A percentile compares a stretch with the other conserved stretches of the same genome.
Evolutionary conservation across 2,888 invertebrate species (phyloP).

Genomic region (Eurois occulta): DNA sequence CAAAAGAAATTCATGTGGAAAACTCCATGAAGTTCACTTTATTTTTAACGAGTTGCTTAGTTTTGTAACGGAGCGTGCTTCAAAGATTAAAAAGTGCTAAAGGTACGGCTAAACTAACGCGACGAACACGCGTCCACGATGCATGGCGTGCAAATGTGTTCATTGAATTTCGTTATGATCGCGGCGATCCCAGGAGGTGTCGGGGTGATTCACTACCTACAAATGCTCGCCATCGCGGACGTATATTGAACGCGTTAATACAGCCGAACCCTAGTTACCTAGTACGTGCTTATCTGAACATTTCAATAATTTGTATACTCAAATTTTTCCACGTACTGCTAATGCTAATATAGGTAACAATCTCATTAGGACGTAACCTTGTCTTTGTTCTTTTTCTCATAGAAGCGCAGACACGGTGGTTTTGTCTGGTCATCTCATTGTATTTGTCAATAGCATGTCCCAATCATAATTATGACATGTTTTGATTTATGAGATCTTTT

Average conservation of each 20-base stretch:
- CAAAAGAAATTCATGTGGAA: conserved; percentile 3
- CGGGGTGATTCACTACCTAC: too few species aligned
- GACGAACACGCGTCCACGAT: not conserved
- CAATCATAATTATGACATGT: not conserved
- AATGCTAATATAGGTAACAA: conserved; percentile 5
- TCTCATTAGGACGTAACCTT: conserved; percentile 38
- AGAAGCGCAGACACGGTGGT: not conserved
- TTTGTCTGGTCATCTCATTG: conserved; percentile 4
- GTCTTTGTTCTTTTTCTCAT: conserved; percentile 33
- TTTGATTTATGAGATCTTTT: not conserved
- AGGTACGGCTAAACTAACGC: not conserved
- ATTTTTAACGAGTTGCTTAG: conserved; percentile 10
- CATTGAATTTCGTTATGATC: not conserved
- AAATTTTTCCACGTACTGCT: conserved; percentile 11
- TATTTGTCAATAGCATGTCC: too few species aligned
- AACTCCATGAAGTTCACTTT: conserved; percentile 7
- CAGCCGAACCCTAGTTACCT: not conserved
- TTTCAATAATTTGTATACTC: not conserved
- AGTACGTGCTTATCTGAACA: conserved; percentile 34
- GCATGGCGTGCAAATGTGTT: not conserved
- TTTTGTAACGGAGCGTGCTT: not conserved
- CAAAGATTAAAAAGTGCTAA: conserved; percentile 3
- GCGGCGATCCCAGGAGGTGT: not conserved
- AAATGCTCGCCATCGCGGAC: not conserved
- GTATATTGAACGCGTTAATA: not conserved